These are phyloP conservation scores for Agrilus cyanescens DNA, from an alignment of 2,888 invertebrate species.

Conservation along the genomic window DNA sequence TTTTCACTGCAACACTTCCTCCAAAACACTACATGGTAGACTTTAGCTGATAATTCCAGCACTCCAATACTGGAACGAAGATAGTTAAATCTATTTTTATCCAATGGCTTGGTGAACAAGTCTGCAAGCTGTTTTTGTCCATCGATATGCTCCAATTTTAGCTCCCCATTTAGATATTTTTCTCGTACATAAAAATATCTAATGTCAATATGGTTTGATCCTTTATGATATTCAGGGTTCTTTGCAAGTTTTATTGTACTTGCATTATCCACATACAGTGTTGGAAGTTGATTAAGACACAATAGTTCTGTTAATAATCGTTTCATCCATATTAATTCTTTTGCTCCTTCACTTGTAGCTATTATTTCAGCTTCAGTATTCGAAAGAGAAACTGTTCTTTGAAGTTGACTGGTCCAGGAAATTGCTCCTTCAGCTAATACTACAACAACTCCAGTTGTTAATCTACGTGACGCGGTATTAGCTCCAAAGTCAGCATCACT, in stretches of 20 bases:
- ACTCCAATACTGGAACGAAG: no score
- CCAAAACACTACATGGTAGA: no score
- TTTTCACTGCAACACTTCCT: no score
- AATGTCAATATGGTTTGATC: constrained; percentile 13
- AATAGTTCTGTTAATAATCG: constrained; percentile 12
- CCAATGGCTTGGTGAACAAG: constrained; percentile 6
- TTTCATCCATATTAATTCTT: constrained; percentile 22
- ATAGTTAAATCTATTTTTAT: background rate
- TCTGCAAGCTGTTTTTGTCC: constrained; percentile 6
- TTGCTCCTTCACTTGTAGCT: constrained; percentile 20
- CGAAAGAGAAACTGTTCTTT: constrained; percentile 21
- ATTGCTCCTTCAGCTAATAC: constrained; percentile 17
- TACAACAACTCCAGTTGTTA: constrained; percentile 14
- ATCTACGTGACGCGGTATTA: constrained; percentile 11
- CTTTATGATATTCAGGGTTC: constrained; percentile 11
- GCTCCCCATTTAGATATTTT: constrained; percentile 3
- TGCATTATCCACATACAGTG: constrained; percentile 9
- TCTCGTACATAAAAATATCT: constrained; percentile 13
- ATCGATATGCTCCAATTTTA: constrained; percentile 2
- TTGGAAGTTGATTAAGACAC: constrained; percentile 5
- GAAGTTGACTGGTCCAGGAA: constrained; percentile 22
- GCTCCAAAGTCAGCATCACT: constrained; percentile 18
- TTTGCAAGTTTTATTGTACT: constrained; percentile 12
- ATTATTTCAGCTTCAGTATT: constrained; percentile 24
- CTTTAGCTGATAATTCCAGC: no score